Percentiles rank a stretch among this genome's conserved stretches.
These are phyloP conservation scores for Beroe forskalii DNA, from an alignment of 37 sponge, comb jelly and placozoan species.

Conservation along the genomic window DNA sequence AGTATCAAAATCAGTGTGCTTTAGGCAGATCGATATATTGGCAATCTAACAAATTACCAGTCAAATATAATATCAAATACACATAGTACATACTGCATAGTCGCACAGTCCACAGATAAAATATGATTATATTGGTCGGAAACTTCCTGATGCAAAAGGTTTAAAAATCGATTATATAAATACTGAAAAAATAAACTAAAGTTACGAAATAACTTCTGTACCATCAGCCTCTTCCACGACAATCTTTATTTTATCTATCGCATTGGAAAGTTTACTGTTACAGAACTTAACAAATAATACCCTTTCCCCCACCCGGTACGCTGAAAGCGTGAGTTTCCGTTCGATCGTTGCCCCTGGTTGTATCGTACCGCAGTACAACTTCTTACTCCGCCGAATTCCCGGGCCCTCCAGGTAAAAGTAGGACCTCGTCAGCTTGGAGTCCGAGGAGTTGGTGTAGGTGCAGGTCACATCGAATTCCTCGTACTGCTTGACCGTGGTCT, in stretches of 20 bases:
- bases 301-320: constrained; percentile 24
- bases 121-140: too few species aligned
- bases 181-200: too few species aligned
- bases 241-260: not conserved
- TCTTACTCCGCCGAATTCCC: constrained; percentile 53
- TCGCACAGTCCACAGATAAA: too few species aligned
- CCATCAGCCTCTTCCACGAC: constrained; percentile 31
- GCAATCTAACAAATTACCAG: too few species aligned
- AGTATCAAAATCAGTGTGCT: too few species aligned
- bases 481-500: constrained; percentile 55
- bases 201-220: constrained; percentile 16
- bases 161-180: too few species aligned
- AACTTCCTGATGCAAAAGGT: too few species aligned
- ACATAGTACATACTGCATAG: too few species aligned
- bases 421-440: constrained; percentile 35
- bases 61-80: too few species aligned
- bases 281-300: constrained; percentile 50
- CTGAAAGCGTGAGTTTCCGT: constrained; percentile 48
- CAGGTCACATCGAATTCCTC: constrained; percentile 56
- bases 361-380: constrained; percentile 51
- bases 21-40: too few species aligned
- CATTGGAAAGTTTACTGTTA: constrained; percentile 43
- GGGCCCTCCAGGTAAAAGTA: constrained; percentile 57
- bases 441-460: constrained; percentile 11
- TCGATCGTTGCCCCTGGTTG: constrained; percentile 30